Conservation (phyloP, 2,888 invertebrate species). For the Serrognathus titanus region DNA sequence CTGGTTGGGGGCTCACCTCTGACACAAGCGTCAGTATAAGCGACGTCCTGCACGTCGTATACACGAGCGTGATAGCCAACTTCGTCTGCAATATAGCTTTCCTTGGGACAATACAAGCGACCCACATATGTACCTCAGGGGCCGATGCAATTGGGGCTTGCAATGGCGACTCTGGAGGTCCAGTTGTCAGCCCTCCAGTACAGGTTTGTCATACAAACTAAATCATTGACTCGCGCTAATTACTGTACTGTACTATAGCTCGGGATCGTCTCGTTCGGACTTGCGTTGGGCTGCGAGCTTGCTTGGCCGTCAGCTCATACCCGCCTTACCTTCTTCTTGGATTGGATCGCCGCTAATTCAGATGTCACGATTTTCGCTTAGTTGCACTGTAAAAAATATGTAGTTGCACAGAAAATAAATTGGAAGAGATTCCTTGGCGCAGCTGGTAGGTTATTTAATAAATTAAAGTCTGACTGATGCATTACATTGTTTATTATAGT, state of each 20-base stretch:
- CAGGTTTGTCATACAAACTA: not conserved
- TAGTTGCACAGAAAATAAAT: not conserved
- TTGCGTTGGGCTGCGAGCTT: conserved; percentile 42
- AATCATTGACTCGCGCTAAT: no score
- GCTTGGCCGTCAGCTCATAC: conserved; percentile 48
- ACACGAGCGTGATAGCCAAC: not conserved
- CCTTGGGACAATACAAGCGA: conserved; percentile 42
- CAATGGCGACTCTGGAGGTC: conserved; percentile 50
- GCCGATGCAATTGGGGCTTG: conserved; percentile 48
- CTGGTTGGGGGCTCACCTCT: conserved; percentile 51
- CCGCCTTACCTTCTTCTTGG: conserved; percentile 39
- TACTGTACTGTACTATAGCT: conserved; percentile 14
- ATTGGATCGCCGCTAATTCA: conserved; percentile 37
- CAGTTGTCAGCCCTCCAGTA: conserved; percentile 12
- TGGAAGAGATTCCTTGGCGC: no score
- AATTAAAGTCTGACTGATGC: not conserved
- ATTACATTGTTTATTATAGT: no score
- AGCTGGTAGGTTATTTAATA: no score
- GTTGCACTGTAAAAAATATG: not conserved
- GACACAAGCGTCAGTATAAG: conserved; percentile 22
- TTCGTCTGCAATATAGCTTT: conserved; percentile 47
- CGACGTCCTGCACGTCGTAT: not conserved
- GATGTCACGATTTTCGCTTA: conserved; percentile 11
- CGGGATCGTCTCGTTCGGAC: conserved; percentile 42
- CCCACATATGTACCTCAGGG: conserved; percentile 52